Evolutionary conservation across 2,797 vertebrate genomes (phyloP).

Genomic region (Tamandua tetradactyla): DNA sequence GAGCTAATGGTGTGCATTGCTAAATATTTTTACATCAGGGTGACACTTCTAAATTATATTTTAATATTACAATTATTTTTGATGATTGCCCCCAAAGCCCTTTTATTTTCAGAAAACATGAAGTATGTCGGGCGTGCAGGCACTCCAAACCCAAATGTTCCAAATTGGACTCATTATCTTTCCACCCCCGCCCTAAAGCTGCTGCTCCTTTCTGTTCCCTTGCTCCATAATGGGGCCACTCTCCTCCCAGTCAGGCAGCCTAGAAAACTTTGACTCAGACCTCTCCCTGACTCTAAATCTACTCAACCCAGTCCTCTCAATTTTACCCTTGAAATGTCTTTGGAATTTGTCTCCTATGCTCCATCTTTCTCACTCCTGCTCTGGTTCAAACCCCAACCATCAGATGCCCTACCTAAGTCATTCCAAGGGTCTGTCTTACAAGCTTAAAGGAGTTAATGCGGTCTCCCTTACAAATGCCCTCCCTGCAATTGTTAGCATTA

Average conservation of each 20-base stretch:
- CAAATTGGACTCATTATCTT: constrained; percentile 75
- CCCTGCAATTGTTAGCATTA: background rate
- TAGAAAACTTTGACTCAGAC: constrained; percentile 56
- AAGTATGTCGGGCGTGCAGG: constrained; percentile 65
- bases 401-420: background rate
- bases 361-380: background rate
- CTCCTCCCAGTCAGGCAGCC: constrained; percentile 65
- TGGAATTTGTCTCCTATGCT: constrained; percentile 51
- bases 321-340: constrained; percentile 78
- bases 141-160: constrained; percentile 70
- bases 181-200: constrained; percentile 61
- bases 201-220: constrained; percentile 43
- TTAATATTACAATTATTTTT: constrained; percentile 82
- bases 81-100: constrained; percentile 77
- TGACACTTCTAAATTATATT: constrained; percentile 81
- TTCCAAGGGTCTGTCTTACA: background rate
- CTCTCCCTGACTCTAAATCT: constrained; percentile 49
- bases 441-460: background rate
- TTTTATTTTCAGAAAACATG: constrained; percentile 77
- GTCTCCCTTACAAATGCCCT: background rate
- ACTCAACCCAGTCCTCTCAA: constrained; percentile 61
- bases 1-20: constrained; percentile 73
- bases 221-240: constrained; percentile 75
- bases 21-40: constrained; percentile 78
- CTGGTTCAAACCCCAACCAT: background rate